These are phyloP conservation scores for Rhyzopertha dominica DNA, from an alignment of 1,140 invertebrate genomes.

Conservation along the genomic window DNA sequence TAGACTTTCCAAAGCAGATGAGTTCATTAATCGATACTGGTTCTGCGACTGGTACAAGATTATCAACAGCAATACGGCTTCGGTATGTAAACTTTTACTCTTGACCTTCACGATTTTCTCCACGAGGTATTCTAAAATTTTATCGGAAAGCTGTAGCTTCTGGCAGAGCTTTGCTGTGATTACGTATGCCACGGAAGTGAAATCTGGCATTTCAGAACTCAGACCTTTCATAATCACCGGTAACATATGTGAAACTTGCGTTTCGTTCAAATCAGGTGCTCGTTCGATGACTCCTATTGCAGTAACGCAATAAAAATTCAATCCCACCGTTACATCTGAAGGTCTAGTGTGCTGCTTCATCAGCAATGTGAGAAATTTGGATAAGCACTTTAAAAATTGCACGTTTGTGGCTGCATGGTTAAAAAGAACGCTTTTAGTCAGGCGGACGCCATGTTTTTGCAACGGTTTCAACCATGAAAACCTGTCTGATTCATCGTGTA, in stretches of 20 bases:
- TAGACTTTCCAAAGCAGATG: constrained; percentile 49
- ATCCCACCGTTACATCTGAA: constrained; percentile 59
- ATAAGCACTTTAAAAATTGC: constrained; percentile 69
- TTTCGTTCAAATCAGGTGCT: constrained; percentile 55
- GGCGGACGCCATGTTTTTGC: constrained; percentile 66
- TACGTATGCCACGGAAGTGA: constrained; percentile 67
- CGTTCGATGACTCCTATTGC: constrained; percentile 63
- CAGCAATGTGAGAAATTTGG: constrained; percentile 59
- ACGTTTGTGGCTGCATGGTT: constrained; percentile 65
- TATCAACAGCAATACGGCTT: constrained; percentile 55
- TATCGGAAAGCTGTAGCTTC: constrained; percentile 57
- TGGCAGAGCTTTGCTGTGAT: constrained; percentile 64
- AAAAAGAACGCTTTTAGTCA: constrained; percentile 66
- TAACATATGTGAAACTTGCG: constrained; percentile 63
- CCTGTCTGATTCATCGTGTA: constrained; percentile 55
- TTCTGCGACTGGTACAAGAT: constrained; percentile 58
- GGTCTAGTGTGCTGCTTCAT: constrained; percentile 60
- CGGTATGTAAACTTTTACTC: constrained; percentile 50
- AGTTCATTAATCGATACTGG: too few relatives aligned
- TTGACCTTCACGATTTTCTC: constrained; percentile 54
- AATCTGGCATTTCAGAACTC: constrained; percentile 61
- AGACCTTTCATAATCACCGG: constrained; percentile 65
- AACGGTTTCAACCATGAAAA: constrained; percentile 75
- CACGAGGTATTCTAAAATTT: constrained; percentile 58
- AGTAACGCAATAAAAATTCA: constrained; percentile 72